Base-by-base conservation (phyloP, 2,888 invertebrate species). In the Oscheius sp. region DNA sequence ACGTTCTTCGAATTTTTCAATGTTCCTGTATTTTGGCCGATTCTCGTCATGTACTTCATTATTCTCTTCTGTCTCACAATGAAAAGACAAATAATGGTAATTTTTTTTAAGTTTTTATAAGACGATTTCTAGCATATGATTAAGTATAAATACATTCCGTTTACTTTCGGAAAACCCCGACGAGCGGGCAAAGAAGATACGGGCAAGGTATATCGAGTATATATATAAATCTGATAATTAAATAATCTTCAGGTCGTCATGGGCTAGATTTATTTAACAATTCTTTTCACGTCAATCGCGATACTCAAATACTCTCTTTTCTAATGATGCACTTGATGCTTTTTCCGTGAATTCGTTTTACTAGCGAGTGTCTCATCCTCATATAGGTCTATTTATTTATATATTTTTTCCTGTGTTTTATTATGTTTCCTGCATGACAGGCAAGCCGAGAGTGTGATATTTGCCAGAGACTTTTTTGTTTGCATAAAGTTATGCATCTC, bases 1-100 rank as follows among this genome's bases (percentile, higher is more conserved):
- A 98, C 98, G 71, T 93, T 96, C 89, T 96, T 98, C 88, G 95
- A 97, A 86, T 76, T 78, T 84, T 95, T 97, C 89, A 96, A 99
- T 90, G 93, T 99, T 88, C 98, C 98, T 87, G 98, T 99, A 85
- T 99, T 99, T 89, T 99, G 98, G 98, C 98, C 98, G 72, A 98
- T 99, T 86, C 91, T 99, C 88, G 96, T 99, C 86, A 94, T 99
- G 93, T 99, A 99, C 90, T 99, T 99, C 89, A 93, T 98, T 87
- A 95, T 96, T 70, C 90, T 99, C 82, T 94, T 97, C 89, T 93
- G 94, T 89, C 93, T 99, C 87, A 99, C 98, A 70, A 97, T 99
- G 97, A 98, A 97, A 90, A 91, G 96, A 87, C 98, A 99, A 90
- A 98, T 99, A 86, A 96, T 93, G 92, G 96, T 96, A 37, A 8